Evolutionary conservation across 2,888 invertebrate genomes (phyloP), one percentile per base, ranked within the genome.

Genomic region (Metopia argyrocephala): DNA sequence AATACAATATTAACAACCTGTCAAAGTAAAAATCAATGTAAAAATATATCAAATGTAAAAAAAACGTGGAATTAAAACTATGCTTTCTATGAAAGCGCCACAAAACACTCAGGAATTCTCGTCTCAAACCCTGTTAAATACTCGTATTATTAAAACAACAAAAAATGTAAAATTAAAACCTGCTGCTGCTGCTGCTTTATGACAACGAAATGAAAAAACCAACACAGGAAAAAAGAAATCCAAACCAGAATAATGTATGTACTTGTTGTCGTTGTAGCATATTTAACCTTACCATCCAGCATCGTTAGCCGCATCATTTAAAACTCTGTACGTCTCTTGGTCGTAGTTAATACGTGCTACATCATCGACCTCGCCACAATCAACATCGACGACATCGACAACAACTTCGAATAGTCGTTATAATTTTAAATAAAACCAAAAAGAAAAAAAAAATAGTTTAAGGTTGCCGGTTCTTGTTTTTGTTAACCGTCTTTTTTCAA

Each of bases 151-250:
- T 38, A 15, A 38, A 15, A 38, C 18, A 31, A 65, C 28, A 21
- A 52, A 46, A 38, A 38, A 3, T 12, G 38, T 9, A 38, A 38
- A 38, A 38, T 75, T 65, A 78, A 78, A 69, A 66, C 65, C 71
- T 71, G 68, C 71, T 74, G 70, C 70, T 74, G 74, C 50, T 76
- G 76, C 75, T 61, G 79, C 79, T 74, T 84, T 82, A 82, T 83
- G 84, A 83, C 82, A 83, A 70, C 71, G 79, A 56, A 80, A 76
- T 45, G 15, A 2, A 2, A 2, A 15, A 2, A 38, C n/a, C 9
- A 56, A 62, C 31, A 38, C 9, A 12, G 31, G 3, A 15, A 15
- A 2, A 38, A 38, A 38, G 38, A 38, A 20, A 59, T 20, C 61
- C 50, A 69, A 18, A 27, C 21, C 28, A 45, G 21, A 54, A 68